These are phyloP conservation scores for Aporophyla lueneburgensis DNA, from an alignment of 2,888 invertebrate species.

Conservation along the genomic window DNA sequence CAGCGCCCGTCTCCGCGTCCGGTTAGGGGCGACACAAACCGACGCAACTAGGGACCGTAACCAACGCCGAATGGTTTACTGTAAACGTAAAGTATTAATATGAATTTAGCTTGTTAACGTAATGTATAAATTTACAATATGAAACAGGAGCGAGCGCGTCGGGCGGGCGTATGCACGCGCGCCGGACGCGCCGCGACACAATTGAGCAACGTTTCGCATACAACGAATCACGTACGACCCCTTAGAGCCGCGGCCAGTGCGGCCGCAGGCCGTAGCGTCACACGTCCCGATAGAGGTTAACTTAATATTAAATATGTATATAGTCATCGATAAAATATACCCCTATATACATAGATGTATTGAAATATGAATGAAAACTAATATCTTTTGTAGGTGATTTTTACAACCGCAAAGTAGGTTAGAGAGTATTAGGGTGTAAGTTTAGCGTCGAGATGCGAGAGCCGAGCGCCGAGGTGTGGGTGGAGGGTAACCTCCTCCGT, in stretches of 20 bases:
- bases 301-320: conserved; percentile 83
- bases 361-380: conserved; percentile 90
- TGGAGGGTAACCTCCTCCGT: conserved; percentile 79
- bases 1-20: conserved; percentile 72
- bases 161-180: conserved; percentile 72
- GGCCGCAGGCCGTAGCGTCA: conserved; percentile 85
- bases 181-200: conserved; percentile 79
- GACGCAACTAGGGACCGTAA: conserved; percentile 87
- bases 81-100: conserved; percentile 89
- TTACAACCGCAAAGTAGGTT: conserved; percentile 91
- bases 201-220: conserved; percentile 90
- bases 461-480: conserved; percentile 82
- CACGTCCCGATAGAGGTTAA: conserved; percentile 86
- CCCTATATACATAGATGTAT: conserved; percentile 90
- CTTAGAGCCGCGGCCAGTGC: conserved; percentile 83
- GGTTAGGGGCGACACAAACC: conserved; percentile 69
- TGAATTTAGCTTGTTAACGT: conserved; percentile 89
- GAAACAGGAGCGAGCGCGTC: conserved; percentile 79
- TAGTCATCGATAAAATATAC: conserved; percentile 89
- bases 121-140: conserved; percentile 86
- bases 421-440: conserved; percentile 87
- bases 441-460: conserved; percentile 86
- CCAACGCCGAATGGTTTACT: conserved; percentile 83
- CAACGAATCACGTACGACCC: conserved; percentile 90
- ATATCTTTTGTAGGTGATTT: conserved; percentile 91